Evolutionary conservation across 2,797 vertebrate genomes (phyloP).

Genomic region (Onychomys arenicola): DNA sequence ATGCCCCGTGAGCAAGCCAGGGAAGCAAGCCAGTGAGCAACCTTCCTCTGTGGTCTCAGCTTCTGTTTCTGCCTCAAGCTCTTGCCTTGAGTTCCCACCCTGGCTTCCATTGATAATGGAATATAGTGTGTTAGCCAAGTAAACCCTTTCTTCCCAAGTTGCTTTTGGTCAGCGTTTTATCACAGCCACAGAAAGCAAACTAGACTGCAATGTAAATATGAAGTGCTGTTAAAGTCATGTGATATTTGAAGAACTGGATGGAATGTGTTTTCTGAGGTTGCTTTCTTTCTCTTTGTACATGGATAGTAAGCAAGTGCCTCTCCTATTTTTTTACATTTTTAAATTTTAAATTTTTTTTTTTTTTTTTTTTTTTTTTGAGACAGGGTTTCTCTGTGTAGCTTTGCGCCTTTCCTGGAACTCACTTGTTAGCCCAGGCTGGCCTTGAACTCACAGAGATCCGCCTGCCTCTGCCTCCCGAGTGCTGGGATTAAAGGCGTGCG

Average conservation of each 20-base stretch:
- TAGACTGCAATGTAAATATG: not conserved
- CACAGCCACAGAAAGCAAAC: not conserved
- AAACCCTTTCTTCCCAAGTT: not conserved
- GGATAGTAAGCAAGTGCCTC: not conserved
- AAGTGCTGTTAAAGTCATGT: not conserved
- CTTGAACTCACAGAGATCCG: no score
- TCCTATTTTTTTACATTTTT: no score
- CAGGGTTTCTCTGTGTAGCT: no score
- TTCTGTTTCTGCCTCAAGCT: not conserved
- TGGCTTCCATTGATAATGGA: not conserved
- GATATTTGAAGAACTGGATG: slow-evolving; percentile 24
- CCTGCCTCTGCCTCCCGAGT: no score
- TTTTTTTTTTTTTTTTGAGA: no score
- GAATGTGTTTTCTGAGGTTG: slow-evolving; percentile 17
- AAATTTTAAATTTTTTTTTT: no score
- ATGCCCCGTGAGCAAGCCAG: not conserved
- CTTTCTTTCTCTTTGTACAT: slow-evolving; percentile 22
- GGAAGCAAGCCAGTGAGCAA: not conserved
- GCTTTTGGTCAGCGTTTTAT: not conserved
- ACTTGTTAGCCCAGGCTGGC: no score
- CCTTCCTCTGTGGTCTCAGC: not conserved
- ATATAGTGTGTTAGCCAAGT: not conserved
- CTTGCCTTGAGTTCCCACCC: not conserved
- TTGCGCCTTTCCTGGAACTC: no score
- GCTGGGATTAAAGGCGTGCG: no score